Evolutionary conservation across 2,888 invertebrate species (phyloP).

Genomic region (Pseudeuparius sepicola): DNA sequence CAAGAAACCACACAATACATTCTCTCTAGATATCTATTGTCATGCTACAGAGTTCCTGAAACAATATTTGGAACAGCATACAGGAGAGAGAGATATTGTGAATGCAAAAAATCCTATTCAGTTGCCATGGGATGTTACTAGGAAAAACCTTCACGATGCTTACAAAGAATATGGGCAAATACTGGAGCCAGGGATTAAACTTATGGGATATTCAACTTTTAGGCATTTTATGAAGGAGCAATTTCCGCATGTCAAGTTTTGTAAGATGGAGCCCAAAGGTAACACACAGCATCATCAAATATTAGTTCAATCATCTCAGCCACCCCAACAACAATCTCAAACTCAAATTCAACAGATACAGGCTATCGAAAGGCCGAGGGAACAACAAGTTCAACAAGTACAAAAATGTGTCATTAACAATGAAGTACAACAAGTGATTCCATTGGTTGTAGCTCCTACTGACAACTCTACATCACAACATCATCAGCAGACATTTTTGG

Average conservation of each 20-base stretch:
- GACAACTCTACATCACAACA: conserved; percentile 36
- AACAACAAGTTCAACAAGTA: conserved; percentile 38
- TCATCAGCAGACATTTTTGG: conserved; percentile 54
- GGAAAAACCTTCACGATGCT: conserved; percentile 64
- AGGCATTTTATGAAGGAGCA: conserved; percentile 73
- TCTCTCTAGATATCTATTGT: conserved; percentile 67
- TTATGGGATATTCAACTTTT: conserved; percentile 74
- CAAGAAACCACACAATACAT: conserved; percentile 71
- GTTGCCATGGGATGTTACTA: conserved; percentile 47
- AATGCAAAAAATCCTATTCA: conserved; percentile 46
- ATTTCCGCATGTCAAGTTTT: conserved; percentile 66
- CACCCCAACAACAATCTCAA: conserved; percentile 36
- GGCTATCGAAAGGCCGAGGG: conserved; percentile 42
- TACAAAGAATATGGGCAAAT: conserved; percentile 65
- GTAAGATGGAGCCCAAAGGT: conserved; percentile 49
- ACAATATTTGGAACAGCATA: conserved; percentile 59
- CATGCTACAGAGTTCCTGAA: conserved; percentile 69
- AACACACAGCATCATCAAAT: conserved; percentile 38
- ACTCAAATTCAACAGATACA: conserved; percentile 32
- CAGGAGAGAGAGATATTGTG: conserved; percentile 42
- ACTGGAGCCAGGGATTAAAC: conserved; percentile 57
- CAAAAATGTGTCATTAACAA: conserved; percentile 49
- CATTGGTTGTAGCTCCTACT: conserved; percentile 48
- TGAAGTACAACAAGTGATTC: conserved; percentile 51
- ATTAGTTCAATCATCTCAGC: conserved; percentile 36